Evolutionary conservation across 2,888 invertebrate species (phyloP), one percentile per base, ranked within the genome.

Genomic region (Stomorhina lunata): DNA sequence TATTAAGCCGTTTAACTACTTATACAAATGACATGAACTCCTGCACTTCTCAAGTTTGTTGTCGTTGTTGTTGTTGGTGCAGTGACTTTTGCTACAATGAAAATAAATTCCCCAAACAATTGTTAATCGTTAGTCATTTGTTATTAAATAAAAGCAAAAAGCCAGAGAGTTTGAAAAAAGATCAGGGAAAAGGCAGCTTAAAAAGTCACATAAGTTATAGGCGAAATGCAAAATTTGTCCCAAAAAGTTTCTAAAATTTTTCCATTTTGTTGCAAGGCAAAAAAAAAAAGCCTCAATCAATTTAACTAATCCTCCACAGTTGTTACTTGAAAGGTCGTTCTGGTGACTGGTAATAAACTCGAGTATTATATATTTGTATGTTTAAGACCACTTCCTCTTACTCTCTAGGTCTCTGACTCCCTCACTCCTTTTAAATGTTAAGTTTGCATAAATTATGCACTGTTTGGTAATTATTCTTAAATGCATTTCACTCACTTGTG

Each of bases 81-180:
- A 20, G 22, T 57, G 72, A 37, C 66, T 34, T 48, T 66, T 68
- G 34, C 32, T 43, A 66, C 34, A 29, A 68, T n/a, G 17, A 50
- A 71, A 55, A 43, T 65, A 59, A 80, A 80, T 72, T 83, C 76
- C 50, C 84, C 69, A 80, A 84, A 80, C 84, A 84, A 85, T 84
- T 84, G 83, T 81, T 82, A 85, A 85, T 85, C 83, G 80, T 72
- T 69, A 76, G 84, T 84, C 79, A 84, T 84, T 85, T 83, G 84
- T 76, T 78, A 77, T 66, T 48, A 27, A 72, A 77, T 48, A 34
- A 65, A 66, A 66, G 17, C 12, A 3, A 9, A n/a, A 43, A 4
- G n/a, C 17, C 50, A 32, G 25, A 5, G 29, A 17, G 12, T n/a
- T n/a, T n/a, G n/a, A n/a, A 20, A 48, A 61, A 7, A 17, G 25